phyloP scores from a whole-genome alignment of 1,140 invertebrate genomes.

The Procambarus clarkii region DNA sequence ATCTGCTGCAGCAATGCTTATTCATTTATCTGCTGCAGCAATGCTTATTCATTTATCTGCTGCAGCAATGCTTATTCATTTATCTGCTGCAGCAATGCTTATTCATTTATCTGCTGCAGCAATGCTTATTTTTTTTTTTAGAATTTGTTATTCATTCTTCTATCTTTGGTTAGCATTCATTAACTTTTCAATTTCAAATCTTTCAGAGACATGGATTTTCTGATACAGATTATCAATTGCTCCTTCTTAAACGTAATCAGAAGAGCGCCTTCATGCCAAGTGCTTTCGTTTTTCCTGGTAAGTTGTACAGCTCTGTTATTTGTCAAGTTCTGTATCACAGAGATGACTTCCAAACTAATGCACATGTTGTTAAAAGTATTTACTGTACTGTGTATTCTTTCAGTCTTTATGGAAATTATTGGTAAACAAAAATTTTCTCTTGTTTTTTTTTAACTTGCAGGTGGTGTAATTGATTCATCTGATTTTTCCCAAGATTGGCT shows the following conservation, averaged over 20 bases:
- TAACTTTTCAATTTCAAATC: neutral
- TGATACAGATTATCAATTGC: neutral
- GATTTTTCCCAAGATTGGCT: conserved; percentile 44
- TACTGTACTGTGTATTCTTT: neutral
- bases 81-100: too few relatives aligned
- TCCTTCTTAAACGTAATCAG: conserved; percentile 18
- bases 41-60: too few relatives aligned
- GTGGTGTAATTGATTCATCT: conserved; percentile 32
- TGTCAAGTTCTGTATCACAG: neutral
- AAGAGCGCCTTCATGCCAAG: conserved; percentile 12
- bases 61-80: too few relatives aligned
- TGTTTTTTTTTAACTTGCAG: neutral
- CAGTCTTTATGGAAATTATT: neutral
- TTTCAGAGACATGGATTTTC: neutral
- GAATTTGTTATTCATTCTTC: too few relatives aligned
- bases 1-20: too few relatives aligned
- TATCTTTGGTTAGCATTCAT: too few relatives aligned
- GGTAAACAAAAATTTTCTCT: neutral
- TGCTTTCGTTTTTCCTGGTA: conserved; percentile 29
- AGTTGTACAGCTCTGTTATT: neutral
- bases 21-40: too few relatives aligned
- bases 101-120: too few relatives aligned
- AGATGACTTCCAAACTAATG: neutral
- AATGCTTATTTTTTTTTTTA: too few relatives aligned
- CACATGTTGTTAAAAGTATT: neutral